Conservation (phyloP, 1,140 invertebrate species). For the Nasonia longicornis region DNA sequence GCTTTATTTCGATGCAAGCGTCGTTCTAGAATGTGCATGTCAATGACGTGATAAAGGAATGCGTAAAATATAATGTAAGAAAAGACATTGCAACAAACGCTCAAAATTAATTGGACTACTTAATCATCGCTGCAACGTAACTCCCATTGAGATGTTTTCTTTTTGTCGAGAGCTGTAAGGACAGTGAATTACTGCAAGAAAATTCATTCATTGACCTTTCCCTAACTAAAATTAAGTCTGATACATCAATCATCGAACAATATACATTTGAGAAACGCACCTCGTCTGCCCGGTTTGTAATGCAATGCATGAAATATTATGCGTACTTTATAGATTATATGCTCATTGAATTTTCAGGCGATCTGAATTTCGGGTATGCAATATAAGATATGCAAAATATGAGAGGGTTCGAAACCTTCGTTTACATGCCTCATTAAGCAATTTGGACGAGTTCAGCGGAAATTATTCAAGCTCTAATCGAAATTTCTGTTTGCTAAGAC, state of each 20-base stretch:
- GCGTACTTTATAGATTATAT: no score
- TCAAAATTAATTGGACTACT: slow-evolving; percentile 30
- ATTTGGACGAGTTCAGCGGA: no score
- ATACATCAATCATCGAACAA: not conserved
- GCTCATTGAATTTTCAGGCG: no score
- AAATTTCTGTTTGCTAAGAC: no score
- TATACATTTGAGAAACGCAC: not conserved
- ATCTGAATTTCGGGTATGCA: no score
- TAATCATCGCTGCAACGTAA: not conserved
- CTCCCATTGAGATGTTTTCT: slow-evolving; percentile 8
- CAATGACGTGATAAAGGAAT: slow-evolving; percentile 1
- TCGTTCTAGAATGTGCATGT: slow-evolving; percentile 4
- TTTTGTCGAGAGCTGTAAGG: not conserved
- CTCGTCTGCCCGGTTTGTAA: no score
- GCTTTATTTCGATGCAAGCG: not conserved
- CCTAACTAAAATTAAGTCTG: not conserved
- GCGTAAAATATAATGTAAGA: slow-evolving; percentile 1
- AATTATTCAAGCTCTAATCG: no score
- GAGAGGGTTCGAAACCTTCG: no score
- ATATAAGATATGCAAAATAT: no score
- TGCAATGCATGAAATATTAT: no score
- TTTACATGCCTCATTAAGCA: no score
- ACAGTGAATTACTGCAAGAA: slow-evolving; percentile 2
- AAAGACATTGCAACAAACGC: not conserved
- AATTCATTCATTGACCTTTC: slow-evolving; percentile 36